phyloP scores from a whole-genome alignment of 2,888 invertebrate genomes.

The Rugalucina vietnamica region DNA sequence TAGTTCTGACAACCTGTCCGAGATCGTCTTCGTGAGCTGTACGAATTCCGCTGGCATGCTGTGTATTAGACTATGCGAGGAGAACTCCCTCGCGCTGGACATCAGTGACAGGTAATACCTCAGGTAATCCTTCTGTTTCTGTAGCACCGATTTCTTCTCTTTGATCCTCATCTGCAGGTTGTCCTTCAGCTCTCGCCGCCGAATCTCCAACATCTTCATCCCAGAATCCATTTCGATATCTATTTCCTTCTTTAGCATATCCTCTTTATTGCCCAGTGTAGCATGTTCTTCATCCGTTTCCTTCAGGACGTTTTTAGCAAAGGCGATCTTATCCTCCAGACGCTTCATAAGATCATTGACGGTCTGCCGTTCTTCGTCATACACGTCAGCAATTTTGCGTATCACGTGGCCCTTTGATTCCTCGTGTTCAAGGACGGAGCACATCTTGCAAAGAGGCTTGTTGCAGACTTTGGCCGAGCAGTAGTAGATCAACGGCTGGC shows the following conservation, averaged over 20 bases:
- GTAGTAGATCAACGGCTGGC: slow-evolving; percentile 57
- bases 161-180: slow-evolving; percentile 60
- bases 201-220: slow-evolving; percentile 64
- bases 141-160: slow-evolving; percentile 63
- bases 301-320: slow-evolving; percentile 64
- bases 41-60: slow-evolving; percentile 68
- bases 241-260: slow-evolving; percentile 59
- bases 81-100: slow-evolving; percentile 63
- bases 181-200: slow-evolving; percentile 63
- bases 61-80: slow-evolving; percentile 62
- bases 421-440: slow-evolving; percentile 62
- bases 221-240: slow-evolving; percentile 67
- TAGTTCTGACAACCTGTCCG: slow-evolving; percentile 52
- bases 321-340: slow-evolving; percentile 63
- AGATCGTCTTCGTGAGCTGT: slow-evolving; percentile 58
- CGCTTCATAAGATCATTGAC: slow-evolving; percentile 62
- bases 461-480: slow-evolving; percentile 63
- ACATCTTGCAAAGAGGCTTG: slow-evolving; percentile 65
- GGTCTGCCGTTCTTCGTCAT: slow-evolving; percentile 59
- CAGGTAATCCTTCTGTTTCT: slow-evolving; percentile 64
- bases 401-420: slow-evolving; percentile 60
- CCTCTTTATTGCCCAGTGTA: slow-evolving; percentile 57
- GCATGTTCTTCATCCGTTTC: slow-evolving; percentile 65
- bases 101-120: slow-evolving; percentile 62
- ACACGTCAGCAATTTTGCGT: slow-evolving; percentile 58